Base-by-base conservation (phyloP, 2,888 invertebrate species). In the Panzeria rudis region DNA sequence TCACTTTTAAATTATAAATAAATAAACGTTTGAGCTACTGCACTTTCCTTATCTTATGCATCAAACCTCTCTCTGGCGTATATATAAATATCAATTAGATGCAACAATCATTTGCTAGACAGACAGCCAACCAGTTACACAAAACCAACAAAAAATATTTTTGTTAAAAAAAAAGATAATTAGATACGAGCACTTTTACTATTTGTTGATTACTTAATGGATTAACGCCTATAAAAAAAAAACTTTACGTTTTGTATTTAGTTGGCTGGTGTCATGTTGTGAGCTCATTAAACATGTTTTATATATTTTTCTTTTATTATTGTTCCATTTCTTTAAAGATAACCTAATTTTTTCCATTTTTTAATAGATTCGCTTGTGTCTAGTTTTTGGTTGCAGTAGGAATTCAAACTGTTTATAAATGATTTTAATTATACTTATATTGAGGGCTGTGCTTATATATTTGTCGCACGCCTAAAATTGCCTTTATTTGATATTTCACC, bases 201-300 rank as follows among this genome's bases (percentile, higher is more conserved):
- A 77, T 76, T 72, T 80, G 52, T 72, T 80, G 59, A 84, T 54
- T 76, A 62, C 59, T 71, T 71, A 76, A 76, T 84, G 66, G 75
- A 79, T 76, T 76, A 76, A 79, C 69, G 75, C 56, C 47, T 75
- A 61, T n/a, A 77, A 66, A 72, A 56, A n/a, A 3, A 61, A 32
- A 32, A 32, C 3, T 17, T 2, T n/a, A 38, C 41, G 17, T 59
- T 38, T 38, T 52, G n/a, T 44, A 29, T 81, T 54, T 61, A 44
- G 11, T 8, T 59, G 66, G 11, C 3, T 64, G 54, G 17, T 35
- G 64, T 54, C 72, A 56, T 72, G 44, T 64, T 73, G 66, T 47
- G 66, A 50, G 13, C 59, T 73, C 38, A 73, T 44, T 66, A 52
- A 66, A 73, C 80, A 59, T 59, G 73, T 35, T 35, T 72, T 79